Evolutionary conservation across 2,888 invertebrate species (phyloP).

Genomic region (Rhynchonema sp.): DNA sequence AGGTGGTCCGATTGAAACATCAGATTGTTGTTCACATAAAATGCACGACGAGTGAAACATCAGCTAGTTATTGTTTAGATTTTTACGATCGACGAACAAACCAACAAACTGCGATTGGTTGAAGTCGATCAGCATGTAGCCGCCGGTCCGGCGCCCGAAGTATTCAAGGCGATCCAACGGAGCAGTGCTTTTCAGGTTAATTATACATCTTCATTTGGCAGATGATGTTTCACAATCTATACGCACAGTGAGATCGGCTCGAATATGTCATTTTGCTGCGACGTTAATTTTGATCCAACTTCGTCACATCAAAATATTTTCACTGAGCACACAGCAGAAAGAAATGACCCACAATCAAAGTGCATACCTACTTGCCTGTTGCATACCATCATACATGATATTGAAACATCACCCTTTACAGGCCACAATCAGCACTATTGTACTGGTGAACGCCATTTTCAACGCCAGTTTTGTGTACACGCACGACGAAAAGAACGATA

Average conservation of each 20-base stretch:
- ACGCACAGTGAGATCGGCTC: too few relatives aligned
- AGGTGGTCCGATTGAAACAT: too few relatives aligned
- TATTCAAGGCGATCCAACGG: conserved; percentile 61
- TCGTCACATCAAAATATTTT: too few relatives aligned
- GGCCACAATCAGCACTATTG: conserved; percentile 74
- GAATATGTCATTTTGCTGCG: too few relatives aligned
- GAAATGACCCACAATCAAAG: too few relatives aligned
- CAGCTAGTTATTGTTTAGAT: not conserved
- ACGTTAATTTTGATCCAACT: too few relatives aligned
- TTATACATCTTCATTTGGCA: too few relatives aligned
- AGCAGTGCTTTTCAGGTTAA: conserved; percentile 57
- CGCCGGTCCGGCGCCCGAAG: conserved; percentile 47
- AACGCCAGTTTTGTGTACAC: conserved; percentile 87
- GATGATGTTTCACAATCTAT: too few relatives aligned
- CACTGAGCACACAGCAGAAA: too few relatives aligned
- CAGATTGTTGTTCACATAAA: not conserved
- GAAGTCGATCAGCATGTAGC: conserved; percentile 58
- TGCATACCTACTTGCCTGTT: too few relatives aligned
- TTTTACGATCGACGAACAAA: conserved; percentile 39
- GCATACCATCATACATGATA: too few relatives aligned
- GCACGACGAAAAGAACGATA: conserved; percentile 50
- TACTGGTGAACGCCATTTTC: conserved; percentile 80
- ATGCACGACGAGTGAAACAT: not conserved
- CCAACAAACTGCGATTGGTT: conserved; percentile 34
- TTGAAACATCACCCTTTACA: too few relatives aligned